A percentile compares a stretch with the other conserved stretches of the same genome.
Conservation (phyloP, 1,140 invertebrate species). For the Orchestia grillus region DNA sequence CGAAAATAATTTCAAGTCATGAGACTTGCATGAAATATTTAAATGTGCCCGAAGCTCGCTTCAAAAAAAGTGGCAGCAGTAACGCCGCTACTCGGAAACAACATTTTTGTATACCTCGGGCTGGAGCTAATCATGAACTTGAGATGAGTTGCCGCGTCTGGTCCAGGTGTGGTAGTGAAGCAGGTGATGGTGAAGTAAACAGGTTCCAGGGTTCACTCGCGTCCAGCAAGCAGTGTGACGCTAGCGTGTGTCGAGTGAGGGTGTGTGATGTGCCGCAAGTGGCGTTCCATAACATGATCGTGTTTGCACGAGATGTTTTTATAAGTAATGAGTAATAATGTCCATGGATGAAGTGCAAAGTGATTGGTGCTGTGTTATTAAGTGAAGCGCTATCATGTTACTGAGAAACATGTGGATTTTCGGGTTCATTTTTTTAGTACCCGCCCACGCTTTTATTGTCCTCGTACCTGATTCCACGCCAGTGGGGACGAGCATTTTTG, state of each 20-base stretch:
- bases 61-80: neutral
- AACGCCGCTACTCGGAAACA: neutral
- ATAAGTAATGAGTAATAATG: conserved; percentile 27
- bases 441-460: conserved; percentile 65
- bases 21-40: neutral
- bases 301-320: neutral
- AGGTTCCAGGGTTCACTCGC: conserved; percentile 38
- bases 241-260: conserved; percentile 26
- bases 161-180: neutral
- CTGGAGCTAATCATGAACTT: neutral
- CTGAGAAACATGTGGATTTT: conserved; percentile 54
- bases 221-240: conserved; percentile 29
- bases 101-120: neutral
- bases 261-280: neutral
- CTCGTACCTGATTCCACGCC: conserved; percentile 64
- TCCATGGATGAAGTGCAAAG: neutral
- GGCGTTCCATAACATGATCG: conserved; percentile 53
- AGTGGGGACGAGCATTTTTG: conserved; percentile 63
- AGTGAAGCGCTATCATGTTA: conserved; percentile 36
- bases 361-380: conserved; percentile 29
- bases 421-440: conserved; percentile 48
- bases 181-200: neutral
- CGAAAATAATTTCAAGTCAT: neutral
- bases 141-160: neutral
- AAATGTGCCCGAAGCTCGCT: neutral